A percentile compares a stretch with the other conserved stretches of the same genome.
These are phyloP conservation scores for Petrocephalus microphthalmus DNA, from an alignment of 2,113 vertebrate species.

Conservation along the genomic window DNA sequence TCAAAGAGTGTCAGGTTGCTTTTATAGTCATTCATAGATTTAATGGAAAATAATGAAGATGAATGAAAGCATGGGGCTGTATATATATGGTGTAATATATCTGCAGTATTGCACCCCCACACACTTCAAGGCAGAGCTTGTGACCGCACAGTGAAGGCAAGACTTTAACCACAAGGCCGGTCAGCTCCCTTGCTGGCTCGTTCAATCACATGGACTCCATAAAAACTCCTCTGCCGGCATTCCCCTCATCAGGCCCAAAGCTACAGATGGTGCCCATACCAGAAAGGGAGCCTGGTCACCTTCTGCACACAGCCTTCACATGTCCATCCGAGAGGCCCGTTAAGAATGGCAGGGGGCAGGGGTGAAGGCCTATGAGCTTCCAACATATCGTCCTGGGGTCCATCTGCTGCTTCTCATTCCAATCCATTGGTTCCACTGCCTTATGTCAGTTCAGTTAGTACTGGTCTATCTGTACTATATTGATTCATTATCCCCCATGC, in stretches of 20 bases:
- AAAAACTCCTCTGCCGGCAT: not conserved
- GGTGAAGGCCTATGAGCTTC: not conserved
- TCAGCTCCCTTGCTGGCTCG: not conserved
- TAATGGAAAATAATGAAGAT: slow-evolving; percentile 19
- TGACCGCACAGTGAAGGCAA: not conserved
- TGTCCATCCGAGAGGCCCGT: not conserved
- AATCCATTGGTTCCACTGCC: not conserved
- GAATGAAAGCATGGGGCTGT: not conserved
- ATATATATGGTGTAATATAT: not conserved
- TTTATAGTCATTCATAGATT: not conserved
- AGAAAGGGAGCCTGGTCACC: not conserved
- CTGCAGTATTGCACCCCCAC: not conserved
- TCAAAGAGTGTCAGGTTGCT: slow-evolving; percentile 2
- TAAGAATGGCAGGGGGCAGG: not conserved
- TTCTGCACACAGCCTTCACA: not conserved
- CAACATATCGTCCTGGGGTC: not conserved
- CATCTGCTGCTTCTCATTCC: not conserved
- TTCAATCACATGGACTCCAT: not conserved
- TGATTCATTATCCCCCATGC: not conserved
- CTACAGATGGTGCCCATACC: not conserved
- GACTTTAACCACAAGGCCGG: not conserved
- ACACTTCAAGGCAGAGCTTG: not conserved
- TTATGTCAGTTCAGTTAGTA: not conserved
- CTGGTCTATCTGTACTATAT: not conserved
- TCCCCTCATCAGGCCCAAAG: not conserved